Evolutionary conservation across 1,140 invertebrate species (phyloP).

Genomic region (Drosophila persimilis): DNA sequence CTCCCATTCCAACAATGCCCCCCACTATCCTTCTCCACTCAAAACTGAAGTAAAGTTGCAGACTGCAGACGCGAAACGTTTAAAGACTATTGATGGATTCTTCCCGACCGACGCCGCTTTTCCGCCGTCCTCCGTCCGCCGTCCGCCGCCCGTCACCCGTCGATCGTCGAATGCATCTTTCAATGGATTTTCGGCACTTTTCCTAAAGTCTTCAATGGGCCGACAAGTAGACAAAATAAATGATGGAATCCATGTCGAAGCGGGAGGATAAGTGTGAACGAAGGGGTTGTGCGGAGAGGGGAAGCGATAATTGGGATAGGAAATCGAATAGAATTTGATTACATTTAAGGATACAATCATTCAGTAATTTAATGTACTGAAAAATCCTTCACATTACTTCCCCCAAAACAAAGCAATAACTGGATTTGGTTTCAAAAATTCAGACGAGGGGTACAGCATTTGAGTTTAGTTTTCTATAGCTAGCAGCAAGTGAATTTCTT

Average conservation of each 20-base stretch:
- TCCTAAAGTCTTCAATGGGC: conserved; percentile 54
- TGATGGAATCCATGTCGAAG: neutral
- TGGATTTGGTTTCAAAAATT: too few species aligned
- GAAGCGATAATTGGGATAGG: too few species aligned
- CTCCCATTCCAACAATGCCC: conserved; percentile 1
- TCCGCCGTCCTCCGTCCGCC: too few species aligned
- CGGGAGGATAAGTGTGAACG: neutral
- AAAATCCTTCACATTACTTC: too few species aligned
- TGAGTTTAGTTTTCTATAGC: too few species aligned
- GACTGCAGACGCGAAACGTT: conserved; percentile 29
- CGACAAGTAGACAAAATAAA: conserved; percentile 51
- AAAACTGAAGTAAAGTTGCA: conserved; percentile 45
- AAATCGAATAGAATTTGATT: too few species aligned
- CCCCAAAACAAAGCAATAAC: too few species aligned
- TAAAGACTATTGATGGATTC: conserved; percentile 63
- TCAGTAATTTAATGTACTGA: too few species aligned
- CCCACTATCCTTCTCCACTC: conserved; percentile 3
- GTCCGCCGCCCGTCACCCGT: too few species aligned
- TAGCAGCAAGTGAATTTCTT: too few species aligned
- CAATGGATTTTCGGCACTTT: conserved; percentile 69
- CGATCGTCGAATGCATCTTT: conserved; percentile 57
- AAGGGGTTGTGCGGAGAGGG: neutral
- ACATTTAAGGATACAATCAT: too few species aligned
- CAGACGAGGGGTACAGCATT: too few species aligned
- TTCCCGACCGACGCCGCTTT: neutral